Evolutionary conservation across 2,113 vertebrate genomes (phyloP), one percentile per base, ranked within the genome.

Genomic region (Elephantulus edwardii): DNA sequence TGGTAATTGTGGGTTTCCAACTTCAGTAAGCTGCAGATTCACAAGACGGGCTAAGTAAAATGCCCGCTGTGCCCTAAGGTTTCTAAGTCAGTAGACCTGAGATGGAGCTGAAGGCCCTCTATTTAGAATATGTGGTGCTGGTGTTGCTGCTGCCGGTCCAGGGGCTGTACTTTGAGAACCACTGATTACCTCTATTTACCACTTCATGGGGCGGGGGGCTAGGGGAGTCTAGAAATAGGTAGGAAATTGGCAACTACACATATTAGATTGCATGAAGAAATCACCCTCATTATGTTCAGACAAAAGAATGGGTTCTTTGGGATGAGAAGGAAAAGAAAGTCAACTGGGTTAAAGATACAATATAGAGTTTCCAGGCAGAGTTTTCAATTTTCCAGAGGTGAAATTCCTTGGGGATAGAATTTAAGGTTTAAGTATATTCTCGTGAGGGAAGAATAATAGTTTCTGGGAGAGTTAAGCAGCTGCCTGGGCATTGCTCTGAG

Each of bases 1-100:
- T 28, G 35, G 2, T 2, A 24, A 35, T 8, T 2, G 19, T 0
- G n/a, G n/a, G n/a, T n/a, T n/a, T n/a, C n/a, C n/a, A n/a, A n/a
- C n/a, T n/a, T n/a, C n/a, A n/a, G n/a, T n/a, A n/a, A n/a, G n/a
- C n/a, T n/a, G 16, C 48, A 50, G 48, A 50, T 50, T 16, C 48
- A 50, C 48, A 50, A 50, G 9, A n/a, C n/a, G n/a, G 24, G 14
- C 42, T 64, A 48, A 20, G 3, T 38, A 30, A 76, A 8, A 40
- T 3, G 40, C 3, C 22, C 1, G 2, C 30, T 1, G 46, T n/a
- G 44, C 20, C 50, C 3, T 19, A 19, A 33, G 30, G 83, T 38
- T 66, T 84, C 44, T 22, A 16, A 54, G 38, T 50, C 46, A 16
- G 70, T n/a, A n/a, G 38, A 1, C 48, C 26, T 38, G 12, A 6